Evolutionary conservation across 2,113 vertebrate genomes (phyloP).

Genomic region (human): DNA sequence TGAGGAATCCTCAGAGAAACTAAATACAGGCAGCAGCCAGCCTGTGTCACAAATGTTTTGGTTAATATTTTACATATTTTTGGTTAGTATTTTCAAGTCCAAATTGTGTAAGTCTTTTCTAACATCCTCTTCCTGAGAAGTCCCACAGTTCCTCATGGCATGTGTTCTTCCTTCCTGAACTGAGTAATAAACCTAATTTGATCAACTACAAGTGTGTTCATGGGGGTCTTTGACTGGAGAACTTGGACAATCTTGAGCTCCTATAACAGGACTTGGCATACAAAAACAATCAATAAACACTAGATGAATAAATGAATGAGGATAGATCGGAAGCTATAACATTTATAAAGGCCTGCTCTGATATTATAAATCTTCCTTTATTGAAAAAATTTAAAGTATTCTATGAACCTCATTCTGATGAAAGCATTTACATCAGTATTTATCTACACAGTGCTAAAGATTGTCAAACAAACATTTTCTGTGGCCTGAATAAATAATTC

Average conservation of each 20-base stretch:
- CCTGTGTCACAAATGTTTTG: background rate
- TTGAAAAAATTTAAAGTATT: background rate
- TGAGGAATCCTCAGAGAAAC: background rate
- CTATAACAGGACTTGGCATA: background rate
- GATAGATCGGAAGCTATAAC: background rate
- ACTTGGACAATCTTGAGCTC: background rate
- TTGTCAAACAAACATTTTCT: background rate
- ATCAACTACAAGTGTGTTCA: background rate
- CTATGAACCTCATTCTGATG: background rate
- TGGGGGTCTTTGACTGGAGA: background rate
- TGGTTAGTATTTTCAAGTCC: conserved; percentile 18
- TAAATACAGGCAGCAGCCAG: background rate
- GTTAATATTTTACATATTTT: conserved; percentile 22
- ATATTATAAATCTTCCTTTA: background rate
- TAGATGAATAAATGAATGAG: background rate
- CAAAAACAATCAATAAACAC: background rate
- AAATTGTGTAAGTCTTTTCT: background rate
- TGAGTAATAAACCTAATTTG: background rate
- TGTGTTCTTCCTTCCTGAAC: background rate
- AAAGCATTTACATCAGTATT: background rate
- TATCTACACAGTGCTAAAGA: background rate
- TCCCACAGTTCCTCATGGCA: background rate
- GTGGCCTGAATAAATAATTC: background rate
- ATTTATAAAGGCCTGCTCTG: background rate
- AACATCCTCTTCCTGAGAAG: background rate